These are phyloP conservation scores for Chlorodrepanis virens DNA, from an alignment of 2,113 vertebrate genomes.

Conservation along the genomic window DNA sequence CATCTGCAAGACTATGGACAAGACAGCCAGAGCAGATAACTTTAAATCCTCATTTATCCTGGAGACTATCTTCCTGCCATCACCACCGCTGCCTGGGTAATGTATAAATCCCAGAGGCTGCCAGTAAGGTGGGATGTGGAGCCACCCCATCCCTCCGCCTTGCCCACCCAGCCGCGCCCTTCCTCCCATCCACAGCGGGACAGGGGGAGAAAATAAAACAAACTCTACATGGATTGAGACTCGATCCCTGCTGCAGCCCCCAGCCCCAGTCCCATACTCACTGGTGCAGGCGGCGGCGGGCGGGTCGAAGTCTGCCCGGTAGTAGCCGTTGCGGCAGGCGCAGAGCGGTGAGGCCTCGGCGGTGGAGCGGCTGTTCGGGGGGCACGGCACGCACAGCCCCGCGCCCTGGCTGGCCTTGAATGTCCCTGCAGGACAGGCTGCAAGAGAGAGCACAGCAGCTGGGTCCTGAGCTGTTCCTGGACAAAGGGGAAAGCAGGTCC, in stretches of 20 bases:
- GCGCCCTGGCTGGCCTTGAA: constrained; percentile 94
- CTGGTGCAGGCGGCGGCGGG: constrained; percentile 92
- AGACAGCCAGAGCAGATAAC: background rate
- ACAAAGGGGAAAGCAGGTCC: accelerated
- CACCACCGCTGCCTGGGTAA: accelerated
- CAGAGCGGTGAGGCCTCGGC: constrained; percentile 89
- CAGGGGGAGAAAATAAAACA: accelerated
- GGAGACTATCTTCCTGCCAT: background rate
- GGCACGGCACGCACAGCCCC: constrained; percentile 86
- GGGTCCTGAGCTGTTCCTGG: accelerated
- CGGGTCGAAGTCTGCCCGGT: constrained; percentile 87
- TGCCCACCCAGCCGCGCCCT: accelerated
- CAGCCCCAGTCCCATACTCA: constrained; percentile 70
- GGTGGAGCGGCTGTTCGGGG: constrained; percentile 90
- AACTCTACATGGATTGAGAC: accelerated
- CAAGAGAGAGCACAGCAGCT: background rate
- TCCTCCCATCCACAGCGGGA: accelerated
- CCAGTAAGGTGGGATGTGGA: accelerated
- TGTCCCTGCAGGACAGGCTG: constrained; percentile 92
- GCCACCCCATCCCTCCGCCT: accelerated
- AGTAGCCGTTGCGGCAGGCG: constrained; percentile 92
- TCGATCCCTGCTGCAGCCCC: background rate
- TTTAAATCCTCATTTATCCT: background rate
- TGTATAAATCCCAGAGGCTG: background rate
- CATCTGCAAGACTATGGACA: background rate